A percentile compares a stretch with the other conserved stretches of the same genome.
phyloP scores from a whole-genome alignment of 2,797 vertebrate genomes.

The Pyrocephalus nanus region DNA sequence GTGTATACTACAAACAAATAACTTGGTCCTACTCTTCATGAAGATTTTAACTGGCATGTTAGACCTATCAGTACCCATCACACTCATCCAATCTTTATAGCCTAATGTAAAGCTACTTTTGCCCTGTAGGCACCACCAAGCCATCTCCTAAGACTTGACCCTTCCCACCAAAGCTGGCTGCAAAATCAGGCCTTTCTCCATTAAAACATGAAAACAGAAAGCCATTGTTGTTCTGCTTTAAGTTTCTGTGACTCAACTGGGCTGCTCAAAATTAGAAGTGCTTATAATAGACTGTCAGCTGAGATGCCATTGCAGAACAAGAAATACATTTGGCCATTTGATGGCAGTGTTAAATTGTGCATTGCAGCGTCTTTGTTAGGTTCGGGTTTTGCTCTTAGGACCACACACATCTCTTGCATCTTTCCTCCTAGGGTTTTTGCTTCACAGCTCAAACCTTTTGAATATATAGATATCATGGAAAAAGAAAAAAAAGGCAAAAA shows the following conservation, averaged over 20 bases:
- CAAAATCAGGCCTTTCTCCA: not conserved
- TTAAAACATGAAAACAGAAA: not conserved
- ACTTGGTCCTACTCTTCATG: not conserved
- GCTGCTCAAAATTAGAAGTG: not conserved
- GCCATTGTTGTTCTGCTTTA: not conserved
- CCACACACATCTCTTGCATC: not conserved
- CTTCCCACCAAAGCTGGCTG: not conserved
- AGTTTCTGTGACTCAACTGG: not conserved
- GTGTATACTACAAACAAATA: not conserved
- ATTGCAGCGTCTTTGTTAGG: not conserved
- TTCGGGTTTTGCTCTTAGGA: not conserved
- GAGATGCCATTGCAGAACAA: not conserved
- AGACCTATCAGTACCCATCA: not conserved
- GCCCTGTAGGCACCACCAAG: not conserved
- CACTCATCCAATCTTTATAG: not conserved
- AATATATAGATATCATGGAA: not conserved
- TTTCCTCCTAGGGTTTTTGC: not conserved
- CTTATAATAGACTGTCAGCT: not conserved
- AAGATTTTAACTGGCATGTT: not conserved
- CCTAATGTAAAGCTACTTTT: not conserved
- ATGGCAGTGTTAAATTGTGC: constrained; percentile 64
- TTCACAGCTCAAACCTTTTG: not conserved
- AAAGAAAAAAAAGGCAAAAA: not conserved
- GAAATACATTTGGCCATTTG: constrained; percentile 46
- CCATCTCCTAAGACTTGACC: not conserved